Evolutionary conservation across 2,797 vertebrate species (phyloP).

Genomic region (Poeciliopsis gracilis): DNA sequence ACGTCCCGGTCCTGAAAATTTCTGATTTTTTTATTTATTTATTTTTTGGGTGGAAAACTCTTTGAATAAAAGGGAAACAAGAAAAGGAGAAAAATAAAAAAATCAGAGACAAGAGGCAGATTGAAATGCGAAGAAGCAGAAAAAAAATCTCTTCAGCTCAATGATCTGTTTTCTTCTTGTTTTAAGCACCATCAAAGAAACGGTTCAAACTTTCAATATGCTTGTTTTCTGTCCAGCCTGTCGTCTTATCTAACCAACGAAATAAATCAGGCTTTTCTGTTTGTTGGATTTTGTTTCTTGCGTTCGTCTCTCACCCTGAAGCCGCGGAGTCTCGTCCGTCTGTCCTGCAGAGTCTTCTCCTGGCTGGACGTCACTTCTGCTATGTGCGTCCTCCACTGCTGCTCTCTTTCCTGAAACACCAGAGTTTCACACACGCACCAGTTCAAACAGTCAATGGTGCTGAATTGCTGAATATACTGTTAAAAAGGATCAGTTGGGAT

Average conservation of each 20-base stretch:
- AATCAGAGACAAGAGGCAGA: not conserved
- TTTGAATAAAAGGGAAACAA: not conserved
- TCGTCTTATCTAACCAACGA: not conserved
- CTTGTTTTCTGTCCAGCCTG: too few relatives aligned
- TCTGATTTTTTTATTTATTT: too few relatives aligned
- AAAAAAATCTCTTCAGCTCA: too few relatives aligned
- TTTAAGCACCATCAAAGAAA: too few relatives aligned
- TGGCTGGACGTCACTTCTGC: slow-evolving; percentile 64
- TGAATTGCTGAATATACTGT: not conserved
- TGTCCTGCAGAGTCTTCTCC: slow-evolving; percentile 63
- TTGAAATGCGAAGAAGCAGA: not conserved
- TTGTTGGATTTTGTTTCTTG: not conserved
- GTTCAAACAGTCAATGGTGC: not conserved
- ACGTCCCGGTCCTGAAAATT: too few relatives aligned
- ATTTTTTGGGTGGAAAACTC: not conserved
- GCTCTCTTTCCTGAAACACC: slow-evolving; percentile 71
- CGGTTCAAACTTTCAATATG: too few relatives aligned
- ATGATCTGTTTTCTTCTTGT: too few relatives aligned
- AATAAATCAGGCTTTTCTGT: not conserved
- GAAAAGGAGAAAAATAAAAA: not conserved
- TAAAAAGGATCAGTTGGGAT: too few relatives aligned
- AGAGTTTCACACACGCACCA: not conserved
- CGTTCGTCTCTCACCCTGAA: slow-evolving; percentile 73
- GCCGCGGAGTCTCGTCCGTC: slow-evolving; percentile 69
- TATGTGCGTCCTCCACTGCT: slow-evolving; percentile 73